These are phyloP conservation scores for Drosophila tropicalis DNA, from an alignment of 1,140 invertebrate species.

Conservation along the genomic window DNA sequence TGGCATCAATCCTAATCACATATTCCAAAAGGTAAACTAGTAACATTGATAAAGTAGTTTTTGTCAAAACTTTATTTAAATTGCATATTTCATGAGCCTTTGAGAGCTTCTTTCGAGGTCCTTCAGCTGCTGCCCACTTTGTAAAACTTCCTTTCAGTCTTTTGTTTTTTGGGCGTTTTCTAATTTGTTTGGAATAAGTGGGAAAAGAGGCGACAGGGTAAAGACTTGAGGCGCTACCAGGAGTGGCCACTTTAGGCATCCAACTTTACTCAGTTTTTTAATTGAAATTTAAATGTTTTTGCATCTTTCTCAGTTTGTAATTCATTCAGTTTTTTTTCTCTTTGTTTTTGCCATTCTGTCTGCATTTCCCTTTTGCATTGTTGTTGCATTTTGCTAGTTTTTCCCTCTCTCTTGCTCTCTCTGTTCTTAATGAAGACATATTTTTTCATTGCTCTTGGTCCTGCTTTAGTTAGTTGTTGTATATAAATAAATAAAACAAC, in stretches of 20 bases:
- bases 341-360: constrained; percentile 15
- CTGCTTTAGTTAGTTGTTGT: constrained; percentile 42
- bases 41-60: neutral
- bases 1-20: constrained; percentile 82
- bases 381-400: constrained; percentile 65
- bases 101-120: constrained; percentile 11
- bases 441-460: constrained; percentile 67
- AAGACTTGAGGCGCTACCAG: neutral
- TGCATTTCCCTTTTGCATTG: constrained; percentile 52
- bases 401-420: neutral
- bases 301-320: constrained; percentile 47
- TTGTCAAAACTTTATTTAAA: constrained; percentile 28
- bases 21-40: constrained; percentile 78
- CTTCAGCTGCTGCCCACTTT: constrained; percentile 55
- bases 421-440: constrained; percentile 79
- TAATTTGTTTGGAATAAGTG: constrained; percentile 60
- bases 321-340: constrained; percentile 38
- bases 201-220: neutral
- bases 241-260: constrained; percentile 65
- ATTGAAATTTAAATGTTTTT: constrained; percentile 82
- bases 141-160: constrained; percentile 48
- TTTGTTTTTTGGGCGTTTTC: constrained; percentile 57
- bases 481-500: constrained; percentile 80
- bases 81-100: constrained; percentile 56
- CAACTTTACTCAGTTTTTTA: constrained; percentile 67